These are phyloP conservation scores for Pterocles burchelli DNA, from an alignment of 2,113 vertebrate species.

Conservation along the genomic window DNA sequence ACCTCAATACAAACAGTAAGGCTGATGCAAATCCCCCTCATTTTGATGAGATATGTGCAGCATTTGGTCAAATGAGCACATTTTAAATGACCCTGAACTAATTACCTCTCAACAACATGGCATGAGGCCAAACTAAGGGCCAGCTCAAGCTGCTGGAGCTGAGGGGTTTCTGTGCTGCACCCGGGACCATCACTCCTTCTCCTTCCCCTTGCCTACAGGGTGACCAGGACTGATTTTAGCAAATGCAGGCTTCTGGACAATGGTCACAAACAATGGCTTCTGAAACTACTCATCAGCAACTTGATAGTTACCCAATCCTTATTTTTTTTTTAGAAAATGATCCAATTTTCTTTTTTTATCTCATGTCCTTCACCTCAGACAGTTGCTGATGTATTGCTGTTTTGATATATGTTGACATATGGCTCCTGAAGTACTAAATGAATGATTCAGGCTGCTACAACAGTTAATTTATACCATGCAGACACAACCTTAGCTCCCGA, in stretches of 20 bases:
- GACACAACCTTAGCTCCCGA: neutral
- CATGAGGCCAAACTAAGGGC: neutral
- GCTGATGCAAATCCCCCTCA: slow-evolving; percentile 15
- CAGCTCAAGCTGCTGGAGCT: neutral
- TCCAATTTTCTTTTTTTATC: slow-evolving; percentile 6
- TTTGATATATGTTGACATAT: slow-evolving; percentile 29
- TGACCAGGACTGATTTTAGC: neutral
- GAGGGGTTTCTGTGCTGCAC: neutral
- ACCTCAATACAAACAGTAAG: neutral
- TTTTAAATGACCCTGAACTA: slow-evolving; percentile 34
- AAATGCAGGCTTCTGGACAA: neutral
- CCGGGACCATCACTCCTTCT: neutral
- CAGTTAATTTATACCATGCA: slow-evolving; percentile 30
- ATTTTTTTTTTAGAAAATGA: neutral
- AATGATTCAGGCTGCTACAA: slow-evolving; percentile 18
- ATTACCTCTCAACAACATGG: neutral
- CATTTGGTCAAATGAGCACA: neutral
- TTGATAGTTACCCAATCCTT: neutral
- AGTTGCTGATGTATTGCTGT: slow-evolving; percentile 25
- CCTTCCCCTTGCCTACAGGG: neutral
- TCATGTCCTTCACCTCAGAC: neutral
- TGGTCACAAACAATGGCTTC: neutral
- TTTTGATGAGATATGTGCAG: neutral
- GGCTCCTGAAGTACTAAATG: slow-evolving; percentile 22
- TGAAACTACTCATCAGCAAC: neutral